These are phyloP conservation scores for Cyanoliseus patagonus DNA, from an alignment of 2,113 vertebrate genomes.

Conservation along the genomic window DNA sequence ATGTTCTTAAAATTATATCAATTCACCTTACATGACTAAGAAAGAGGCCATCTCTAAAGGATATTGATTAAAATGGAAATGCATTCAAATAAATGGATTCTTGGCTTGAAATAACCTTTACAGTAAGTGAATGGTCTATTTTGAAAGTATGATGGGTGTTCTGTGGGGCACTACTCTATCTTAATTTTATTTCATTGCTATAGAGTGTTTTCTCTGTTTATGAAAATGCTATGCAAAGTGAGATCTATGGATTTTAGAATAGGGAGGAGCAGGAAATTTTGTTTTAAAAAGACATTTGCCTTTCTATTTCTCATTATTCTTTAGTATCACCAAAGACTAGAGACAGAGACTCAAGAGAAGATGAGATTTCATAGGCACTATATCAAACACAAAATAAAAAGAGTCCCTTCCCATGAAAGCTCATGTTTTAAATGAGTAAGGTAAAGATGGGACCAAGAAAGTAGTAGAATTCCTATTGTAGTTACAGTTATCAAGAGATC, in stretches of 20 bases:
- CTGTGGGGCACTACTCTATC: slow-evolving; percentile 65
- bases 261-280: slow-evolving; percentile 38
- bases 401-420: background rate
- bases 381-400: background rate
- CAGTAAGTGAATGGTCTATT: slow-evolving; percentile 72
- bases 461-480: background rate
- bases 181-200: slow-evolving; percentile 72
- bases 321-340: background rate
- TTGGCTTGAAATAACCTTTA: slow-evolving; percentile 77
- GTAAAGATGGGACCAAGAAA: background rate
- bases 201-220: slow-evolving; percentile 67
- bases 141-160: slow-evolving; percentile 79
- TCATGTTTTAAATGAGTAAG: background rate
- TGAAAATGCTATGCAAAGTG: slow-evolving; percentile 75
- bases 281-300: slow-evolving; percentile 15
- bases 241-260: slow-evolving; percentile 57
- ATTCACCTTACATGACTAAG: slow-evolving; percentile 68
- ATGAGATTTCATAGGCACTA: background rate
- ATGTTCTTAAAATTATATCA: slow-evolving; percentile 69
- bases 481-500: background rate
- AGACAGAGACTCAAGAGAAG: background rate
- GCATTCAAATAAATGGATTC: slow-evolving; percentile 81
- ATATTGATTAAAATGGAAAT: slow-evolving; percentile 81
- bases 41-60: slow-evolving; percentile 64
- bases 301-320: slow-evolving; percentile 23